Conservation (phyloP, 2,888 invertebrate species). For the Polia nebulosa region DNA sequence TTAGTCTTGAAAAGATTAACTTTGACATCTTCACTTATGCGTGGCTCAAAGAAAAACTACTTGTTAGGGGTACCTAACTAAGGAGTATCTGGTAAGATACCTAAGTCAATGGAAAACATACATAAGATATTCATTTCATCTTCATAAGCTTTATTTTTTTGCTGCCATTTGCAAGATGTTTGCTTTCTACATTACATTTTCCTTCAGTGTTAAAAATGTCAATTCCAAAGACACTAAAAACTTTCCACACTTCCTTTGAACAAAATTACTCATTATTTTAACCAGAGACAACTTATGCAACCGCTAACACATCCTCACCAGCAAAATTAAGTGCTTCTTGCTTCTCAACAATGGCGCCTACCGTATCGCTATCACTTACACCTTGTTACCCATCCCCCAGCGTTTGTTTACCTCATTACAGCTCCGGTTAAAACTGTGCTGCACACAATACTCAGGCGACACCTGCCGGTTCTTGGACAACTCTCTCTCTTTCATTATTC, state of each 20-base stretch:
- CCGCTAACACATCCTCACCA: conserved; percentile 3
- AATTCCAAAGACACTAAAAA: background rate
- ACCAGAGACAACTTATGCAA: conserved; percentile 29
- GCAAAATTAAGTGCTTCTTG: conserved; percentile 34
- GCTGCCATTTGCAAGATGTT: background rate
- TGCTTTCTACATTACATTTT: background rate
- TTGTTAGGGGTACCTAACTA: too few relatives aligned
- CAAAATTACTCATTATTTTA: conserved; percentile 20
- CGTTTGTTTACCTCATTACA: conserved; percentile 87
- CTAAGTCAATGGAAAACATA: too few relatives aligned
- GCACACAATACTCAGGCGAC: conserved; percentile 76
- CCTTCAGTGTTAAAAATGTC: background rate
- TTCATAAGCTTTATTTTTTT: too few relatives aligned
- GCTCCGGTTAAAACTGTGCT: conserved; percentile 81
- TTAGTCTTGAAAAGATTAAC: too few relatives aligned
- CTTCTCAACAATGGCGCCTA: conserved; percentile 25
- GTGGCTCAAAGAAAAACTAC: too few relatives aligned
- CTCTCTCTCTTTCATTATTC: conserved; percentile 65
- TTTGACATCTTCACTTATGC: too few relatives aligned
- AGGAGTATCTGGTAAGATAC: too few relatives aligned
- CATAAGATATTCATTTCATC: too few relatives aligned
- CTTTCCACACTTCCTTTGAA: conserved; percentile 17
- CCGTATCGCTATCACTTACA: conserved; percentile 60
- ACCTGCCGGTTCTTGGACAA: conserved; percentile 76
- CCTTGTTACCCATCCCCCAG: conserved; percentile 61